These are phyloP conservation scores for Apocrypta bakeri DNA, from an alignment of 1,140 invertebrate genomes.

Conservation along the genomic window DNA sequence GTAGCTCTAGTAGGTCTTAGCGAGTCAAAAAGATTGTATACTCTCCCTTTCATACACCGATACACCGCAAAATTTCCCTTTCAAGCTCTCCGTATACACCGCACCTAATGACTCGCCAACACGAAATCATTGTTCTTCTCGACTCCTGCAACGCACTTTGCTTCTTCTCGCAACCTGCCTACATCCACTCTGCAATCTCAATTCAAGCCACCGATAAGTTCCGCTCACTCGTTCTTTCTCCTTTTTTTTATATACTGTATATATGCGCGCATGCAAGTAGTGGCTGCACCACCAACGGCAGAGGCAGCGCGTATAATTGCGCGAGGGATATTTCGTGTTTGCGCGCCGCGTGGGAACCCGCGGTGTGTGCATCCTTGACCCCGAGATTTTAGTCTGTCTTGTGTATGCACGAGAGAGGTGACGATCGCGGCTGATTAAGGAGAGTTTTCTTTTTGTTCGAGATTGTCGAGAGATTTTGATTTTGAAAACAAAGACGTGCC, in stretches of 20 bases:
- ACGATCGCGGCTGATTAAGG: conserved; percentile 15
- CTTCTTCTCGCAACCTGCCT: neutral
- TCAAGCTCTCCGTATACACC: neutral
- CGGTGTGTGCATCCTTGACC: conserved; percentile 34
- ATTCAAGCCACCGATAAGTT: conserved; percentile 10
- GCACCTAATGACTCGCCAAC: neutral
- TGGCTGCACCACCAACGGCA: neutral
- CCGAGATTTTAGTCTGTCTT: neutral
- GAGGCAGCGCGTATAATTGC: conserved; percentile 21
- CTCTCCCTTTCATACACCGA: neutral
- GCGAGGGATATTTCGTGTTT: conserved; percentile 24
- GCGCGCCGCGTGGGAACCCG: conserved; percentile 35
- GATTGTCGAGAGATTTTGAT: neutral
- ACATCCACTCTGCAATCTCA: conserved; percentile 25
- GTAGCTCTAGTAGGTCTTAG: too few species aligned
- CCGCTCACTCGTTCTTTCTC: neutral
- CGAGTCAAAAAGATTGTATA: too few species aligned
- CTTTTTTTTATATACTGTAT: neutral
- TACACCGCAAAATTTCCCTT: neutral
- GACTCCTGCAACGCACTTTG: conserved; percentile 1
- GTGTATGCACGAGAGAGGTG: neutral
- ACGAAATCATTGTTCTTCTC: conserved; percentile 1
- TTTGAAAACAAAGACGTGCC: neutral
- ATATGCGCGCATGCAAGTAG: neutral
- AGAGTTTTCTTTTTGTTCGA: neutral